Evolutionary conservation across 2,888 invertebrate genomes (phyloP), one percentile per base, ranked within the genome.

Genomic region (Automeris io): DNA sequence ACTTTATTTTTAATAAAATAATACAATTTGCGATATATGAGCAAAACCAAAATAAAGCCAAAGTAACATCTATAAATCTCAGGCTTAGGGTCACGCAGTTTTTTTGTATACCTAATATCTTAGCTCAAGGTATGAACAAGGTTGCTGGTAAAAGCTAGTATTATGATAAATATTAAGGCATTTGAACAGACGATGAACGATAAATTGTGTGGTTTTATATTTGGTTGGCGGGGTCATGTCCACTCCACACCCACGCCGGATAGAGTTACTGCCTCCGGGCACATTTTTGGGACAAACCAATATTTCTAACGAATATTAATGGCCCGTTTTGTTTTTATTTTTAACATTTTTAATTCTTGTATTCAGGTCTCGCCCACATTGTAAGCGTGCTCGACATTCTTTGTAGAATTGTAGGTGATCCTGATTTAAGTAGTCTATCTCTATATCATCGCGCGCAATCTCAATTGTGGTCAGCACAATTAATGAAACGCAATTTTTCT

Each of bases 221-320:
- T 11, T 21, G 11, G 33, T 9, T 18, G 33, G 19, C 21, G 51
- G 39, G 43, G 65, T 51, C 72, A 57, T 68, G 67, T 79, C 82
- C 80, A 70, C 72, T 75, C 68, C 60, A 70, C 81, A 65, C 83
- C 83, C 76, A 82, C 85, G 69, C 66, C 43, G 62, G 63, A 68
- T 79, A 79, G 66, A 57, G 68, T 77, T 77, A 74, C 83, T 80
- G 83, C 83, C 85, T 71, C 79, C 65, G 77, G 85, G 81, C 81
- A 65, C 75, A 77, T 79, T 75, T 83, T 85, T 79, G 80, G 81
- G 81, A 83, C 82, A 85, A 83, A 80, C 83, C 81, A 81, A 83
- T 85, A 83, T 78, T 76, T 83, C 80, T 81, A 86, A 83, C 81
- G 79, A 85, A 80, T 85, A 85, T 85, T 85, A 85, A 83, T 83